Percentiles rank a stretch among this genome's conserved stretches.
Evolutionary conservation across 2,888 invertebrate species (phyloP).

Genomic region (Neuroscelio doddi): DNA sequence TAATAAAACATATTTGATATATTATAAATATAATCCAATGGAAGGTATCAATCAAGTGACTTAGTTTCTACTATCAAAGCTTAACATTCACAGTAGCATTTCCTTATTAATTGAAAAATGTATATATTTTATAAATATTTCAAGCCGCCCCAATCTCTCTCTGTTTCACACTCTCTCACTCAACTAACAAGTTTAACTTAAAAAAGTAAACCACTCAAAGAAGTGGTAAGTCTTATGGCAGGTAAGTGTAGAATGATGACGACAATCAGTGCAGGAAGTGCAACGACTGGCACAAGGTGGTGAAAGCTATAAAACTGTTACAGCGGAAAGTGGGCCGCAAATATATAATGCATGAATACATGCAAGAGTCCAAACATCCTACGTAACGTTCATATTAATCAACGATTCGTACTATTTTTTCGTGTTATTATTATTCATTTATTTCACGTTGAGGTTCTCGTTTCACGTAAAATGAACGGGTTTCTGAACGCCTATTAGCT

Average conservation of each 20-base stretch:
- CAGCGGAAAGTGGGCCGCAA: slow-evolving; percentile 65
- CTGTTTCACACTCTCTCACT: no score
- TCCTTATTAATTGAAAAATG: no score
- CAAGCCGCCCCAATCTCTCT: no score
- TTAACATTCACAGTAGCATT: no score
- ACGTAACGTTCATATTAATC: slow-evolving; percentile 55
- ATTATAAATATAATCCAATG: no score
- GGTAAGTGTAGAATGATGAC: slow-evolving; percentile 46
- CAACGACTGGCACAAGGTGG: slow-evolving; percentile 68
- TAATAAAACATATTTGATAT: no score
- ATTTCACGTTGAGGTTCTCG: neutral
- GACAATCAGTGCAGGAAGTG: slow-evolving; percentile 71
- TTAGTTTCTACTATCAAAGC: no score
- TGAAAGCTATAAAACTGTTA: slow-evolving; percentile 63
- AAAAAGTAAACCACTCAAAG: no score
- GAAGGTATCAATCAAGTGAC: no score
- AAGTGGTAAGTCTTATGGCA: slow-evolving; percentile 13
- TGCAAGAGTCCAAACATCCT: slow-evolving; percentile 54
- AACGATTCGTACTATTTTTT: slow-evolving; percentile 43
- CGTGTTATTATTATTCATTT: slow-evolving; percentile 24
- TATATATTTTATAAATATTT: no score
- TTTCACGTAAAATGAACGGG: slow-evolving; percentile 4
- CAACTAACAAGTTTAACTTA: no score
- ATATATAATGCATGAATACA: slow-evolving; percentile 51
- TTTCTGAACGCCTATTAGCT: neutral